Evolutionary conservation across 2,113 vertebrate genomes (phyloP), one percentile per base, ranked within the genome.

Genomic region (Scopus umbretta): DNA sequence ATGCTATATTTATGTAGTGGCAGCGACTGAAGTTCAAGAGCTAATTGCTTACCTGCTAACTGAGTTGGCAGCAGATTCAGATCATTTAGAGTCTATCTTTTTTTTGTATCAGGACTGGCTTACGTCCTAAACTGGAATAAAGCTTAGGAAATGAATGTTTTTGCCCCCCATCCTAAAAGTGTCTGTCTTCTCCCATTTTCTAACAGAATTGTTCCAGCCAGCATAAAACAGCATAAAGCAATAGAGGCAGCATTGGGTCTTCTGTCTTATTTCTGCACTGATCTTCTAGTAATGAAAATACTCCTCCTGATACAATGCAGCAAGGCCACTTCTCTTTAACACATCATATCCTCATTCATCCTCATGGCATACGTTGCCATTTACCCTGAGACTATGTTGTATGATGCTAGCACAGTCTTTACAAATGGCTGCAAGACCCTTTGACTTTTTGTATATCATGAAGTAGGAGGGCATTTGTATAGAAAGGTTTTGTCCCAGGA

Each of bases 1-100:
- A 71, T 90, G 71, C 22, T 92, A 12, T 91, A 71, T 82, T 92
- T 94, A 74, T 70, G 59, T 65, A 56, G 16, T 67, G 47, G 67
- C 13, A 88, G 11, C 74, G 20, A 86, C 84, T 90, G 36, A 62
- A 29, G 26, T 78, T 94, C 53, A 83, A 70, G 56, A 91, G 80
- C 55, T 93, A 80, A 88, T 94, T 94, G 70, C 49, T 81, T 92
- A 68, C 49, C 16, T 13, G 6, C 15, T 61, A 40, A 32, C 7
- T 63, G 61, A 53, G 49, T 74, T 95, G 43, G 26, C 25, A 86
- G 52, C 30, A 78, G 40, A 52, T 56, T 82, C 34, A 63, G 18
- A 82, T 85, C 2, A 53, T 52, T 92, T 74, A 56, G 29, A 11
- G 22, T 58, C 26, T 81, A 17, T 45, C 30, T 76, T 10, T 62